Base-by-base conservation (phyloP, 2,888 invertebrate species). In the Stenichneumon culpator region DNA sequence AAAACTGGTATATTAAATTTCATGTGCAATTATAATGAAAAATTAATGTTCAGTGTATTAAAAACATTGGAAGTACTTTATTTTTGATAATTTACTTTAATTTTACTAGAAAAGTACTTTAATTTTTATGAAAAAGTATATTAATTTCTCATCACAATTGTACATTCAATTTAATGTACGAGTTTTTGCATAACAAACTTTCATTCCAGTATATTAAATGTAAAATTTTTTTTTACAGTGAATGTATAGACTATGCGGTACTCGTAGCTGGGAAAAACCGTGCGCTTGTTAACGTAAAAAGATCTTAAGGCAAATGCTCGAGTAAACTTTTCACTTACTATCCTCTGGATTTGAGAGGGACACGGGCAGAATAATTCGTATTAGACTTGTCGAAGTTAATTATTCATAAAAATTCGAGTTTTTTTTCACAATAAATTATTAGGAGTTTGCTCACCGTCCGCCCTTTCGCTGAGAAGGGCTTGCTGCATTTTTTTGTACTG, bases 401-500 rank as follows among this genome's bases (percentile, higher is more conserved):
- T 7, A 25, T 39, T 39, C 50, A 0, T 54, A 22, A 60, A 22
- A 16, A 50, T n/a, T 6, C 25, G 65, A 74, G 28, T 28, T 7
- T n/a, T 7, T 4, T 39, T 75, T 39, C 44, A 44, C 9, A 22
- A 60, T 44, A 11, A 16, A 52, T 19, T 47, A 9, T 3, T 16
- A 63, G 6, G 2, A 57, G 47, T 83, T 52, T 77, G 89, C 89
- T 87, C 72, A 93, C 93, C 93, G 84, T 94, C 92, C 5, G 91
- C 91, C 88, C 96, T 96, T 89, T 96, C 96, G 32, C 95, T 96
- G 70, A 96, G 95, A 60, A 97, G 95, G 74, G 96, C 96, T 63
- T 95, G 95, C 36, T 97, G 94, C 94, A 97, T 95, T 82, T 96
- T 96, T 87, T 96, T 97, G 92, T 98, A 98, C 90, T 97, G 96